Conservation (phyloP, 2,113 vertebrate species). For the Ardeotis arabs region DNA sequence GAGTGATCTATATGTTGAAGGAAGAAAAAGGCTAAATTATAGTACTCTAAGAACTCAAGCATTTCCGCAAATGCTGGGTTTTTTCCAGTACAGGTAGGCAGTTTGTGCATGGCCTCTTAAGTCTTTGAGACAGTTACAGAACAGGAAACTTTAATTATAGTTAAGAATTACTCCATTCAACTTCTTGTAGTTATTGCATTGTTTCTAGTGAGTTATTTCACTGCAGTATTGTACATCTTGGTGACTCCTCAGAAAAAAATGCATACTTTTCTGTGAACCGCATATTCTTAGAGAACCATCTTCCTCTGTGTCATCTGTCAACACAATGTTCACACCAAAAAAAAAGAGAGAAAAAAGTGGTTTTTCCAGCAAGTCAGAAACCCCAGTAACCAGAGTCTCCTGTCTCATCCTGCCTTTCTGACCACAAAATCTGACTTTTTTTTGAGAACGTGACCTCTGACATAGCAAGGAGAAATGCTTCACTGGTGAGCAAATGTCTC, state of each 20-base stretch:
- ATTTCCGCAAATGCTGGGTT: background rate
- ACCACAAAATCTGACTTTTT: conserved; percentile 31
- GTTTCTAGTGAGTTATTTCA: background rate
- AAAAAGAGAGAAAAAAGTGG: background rate
- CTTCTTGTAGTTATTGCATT: background rate
- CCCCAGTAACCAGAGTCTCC: background rate
- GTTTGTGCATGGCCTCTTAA: background rate
- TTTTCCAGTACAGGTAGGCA: background rate
- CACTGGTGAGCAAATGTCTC: conserved; percentile 1
- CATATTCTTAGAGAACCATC: background rate
- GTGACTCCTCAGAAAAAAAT: background rate
- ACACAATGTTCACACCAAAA: background rate
- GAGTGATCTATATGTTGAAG: background rate
- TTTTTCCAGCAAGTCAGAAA: conserved; percentile 11
- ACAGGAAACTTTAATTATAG: background rate
- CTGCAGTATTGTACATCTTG: background rate
- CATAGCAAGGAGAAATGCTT: conserved; percentile 4
- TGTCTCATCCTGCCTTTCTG: conserved; percentile 17
- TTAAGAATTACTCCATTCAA: background rate
- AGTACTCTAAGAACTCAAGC: background rate
- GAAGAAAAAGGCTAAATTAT: background rate
- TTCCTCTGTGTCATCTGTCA: conserved; percentile 34
- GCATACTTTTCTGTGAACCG: background rate
- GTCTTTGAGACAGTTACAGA: background rate
- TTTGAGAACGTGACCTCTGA: conserved; percentile 3